These are phyloP conservation scores for Euplexia lucipara DNA, from an alignment of 2,888 invertebrate genomes.

Conservation along the genomic window DNA sequence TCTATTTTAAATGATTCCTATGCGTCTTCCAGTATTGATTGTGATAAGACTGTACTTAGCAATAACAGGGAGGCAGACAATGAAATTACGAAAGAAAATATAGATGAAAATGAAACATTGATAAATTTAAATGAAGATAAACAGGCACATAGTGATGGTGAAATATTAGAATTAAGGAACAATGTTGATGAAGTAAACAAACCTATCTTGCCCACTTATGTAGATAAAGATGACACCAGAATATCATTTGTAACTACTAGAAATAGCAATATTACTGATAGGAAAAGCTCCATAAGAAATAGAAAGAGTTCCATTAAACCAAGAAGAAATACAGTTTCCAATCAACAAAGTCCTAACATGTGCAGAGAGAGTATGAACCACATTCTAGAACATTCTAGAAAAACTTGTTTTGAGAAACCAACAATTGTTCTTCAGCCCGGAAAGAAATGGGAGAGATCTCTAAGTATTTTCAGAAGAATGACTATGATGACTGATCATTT, in stretches of 20 bases:
- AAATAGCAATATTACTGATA: constrained; percentile 53
- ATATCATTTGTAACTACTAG: constrained; percentile 63
- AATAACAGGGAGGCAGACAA: constrained; percentile 44
- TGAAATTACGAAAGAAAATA: constrained; percentile 10
- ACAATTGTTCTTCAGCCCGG: constrained; percentile 91
- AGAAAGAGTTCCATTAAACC: constrained; percentile 56
- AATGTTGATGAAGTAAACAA: constrained; percentile 14
- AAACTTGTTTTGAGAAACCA: constrained; percentile 69
- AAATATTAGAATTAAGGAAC: constrained; percentile 33
- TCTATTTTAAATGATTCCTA: constrained; percentile 75
- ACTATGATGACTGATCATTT: constrained; percentile 82
- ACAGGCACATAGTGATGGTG: constrained; percentile 15
- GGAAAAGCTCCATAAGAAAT: constrained; percentile 62
- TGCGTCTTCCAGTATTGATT: constrained; percentile 73
- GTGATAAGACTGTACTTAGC: constrained; percentile 77
- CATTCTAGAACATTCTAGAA: constrained; percentile 48
- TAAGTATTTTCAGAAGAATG: constrained; percentile 91
- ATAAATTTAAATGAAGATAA: constrained; percentile 24
- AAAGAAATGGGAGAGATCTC: constrained; percentile 93
- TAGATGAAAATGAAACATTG: constrained; percentile 35
- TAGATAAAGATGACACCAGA: constrained; percentile 36
- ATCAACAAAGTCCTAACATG: constrained; percentile 51
- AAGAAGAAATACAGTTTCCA: constrained; percentile 20
- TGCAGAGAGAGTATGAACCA: constrained; percentile 55
- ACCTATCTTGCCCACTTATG: neutral